phyloP scores from a whole-genome alignment of 2,888 invertebrate genomes.

The Cabera pusaria region DNA sequence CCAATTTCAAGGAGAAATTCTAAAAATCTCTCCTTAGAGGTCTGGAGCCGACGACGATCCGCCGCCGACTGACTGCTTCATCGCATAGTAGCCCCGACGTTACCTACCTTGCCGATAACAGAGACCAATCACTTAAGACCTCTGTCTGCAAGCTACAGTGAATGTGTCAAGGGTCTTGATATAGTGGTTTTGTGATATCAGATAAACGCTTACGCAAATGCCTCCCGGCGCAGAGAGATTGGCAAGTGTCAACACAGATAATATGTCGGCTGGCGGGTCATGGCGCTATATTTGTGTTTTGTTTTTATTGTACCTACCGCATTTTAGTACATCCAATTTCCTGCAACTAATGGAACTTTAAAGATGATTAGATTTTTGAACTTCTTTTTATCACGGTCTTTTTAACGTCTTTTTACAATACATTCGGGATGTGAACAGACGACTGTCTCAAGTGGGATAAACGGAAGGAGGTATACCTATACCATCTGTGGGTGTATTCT shows the following conservation, averaged over 20 bases:
- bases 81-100: conserved; percentile 56
- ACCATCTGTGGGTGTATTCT: no score
- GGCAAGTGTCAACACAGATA: conserved; percentile 73
- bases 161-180: conserved; percentile 31
- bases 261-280: conserved; percentile 61
- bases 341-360: no score
- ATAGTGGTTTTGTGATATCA: conserved; percentile 42
- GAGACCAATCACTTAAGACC: conserved; percentile 44
- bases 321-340: neutral
- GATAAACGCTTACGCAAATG: conserved; percentile 76
- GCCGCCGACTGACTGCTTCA: conserved; percentile 62
- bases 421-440: no score
- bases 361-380: no score
- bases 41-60: conserved; percentile 72
- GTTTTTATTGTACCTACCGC: conserved; percentile 28
- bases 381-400: no score
- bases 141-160: conserved; percentile 21
- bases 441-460: no score
- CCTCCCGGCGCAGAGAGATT: conserved; percentile 62
- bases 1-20: conserved; percentile 11
- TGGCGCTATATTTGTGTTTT: conserved; percentile 50
- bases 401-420: no score
- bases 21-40: conserved; percentile 40
- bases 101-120: conserved; percentile 62
- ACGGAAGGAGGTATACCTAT: no score